Evolutionary conservation across 1,140 invertebrate species (phyloP).

Genomic region (Chrysomallon squamiferum): DNA sequence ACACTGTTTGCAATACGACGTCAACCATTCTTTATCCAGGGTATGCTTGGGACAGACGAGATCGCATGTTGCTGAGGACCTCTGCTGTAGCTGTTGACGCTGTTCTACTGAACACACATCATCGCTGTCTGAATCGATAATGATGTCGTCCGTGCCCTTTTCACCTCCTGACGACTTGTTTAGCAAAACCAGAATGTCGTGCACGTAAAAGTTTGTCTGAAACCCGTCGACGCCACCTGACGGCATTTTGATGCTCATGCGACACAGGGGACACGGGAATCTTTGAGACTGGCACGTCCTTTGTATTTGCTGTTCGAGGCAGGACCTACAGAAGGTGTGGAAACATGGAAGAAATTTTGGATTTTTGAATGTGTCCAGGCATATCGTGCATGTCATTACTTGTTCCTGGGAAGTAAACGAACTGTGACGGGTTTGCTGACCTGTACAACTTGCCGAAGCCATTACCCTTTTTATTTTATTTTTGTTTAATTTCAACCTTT

Average conservation of each 20-base stretch:
- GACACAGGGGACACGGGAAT: constrained; percentile 17
- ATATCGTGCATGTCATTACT: constrained; percentile 8
- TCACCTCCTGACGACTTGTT: background rate
- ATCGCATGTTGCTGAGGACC: background rate
- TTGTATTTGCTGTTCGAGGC: constrained; percentile 9
- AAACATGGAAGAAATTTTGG: constrained; percentile 14
- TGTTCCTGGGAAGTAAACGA: background rate
- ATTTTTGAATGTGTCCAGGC: constrained; percentile 5
- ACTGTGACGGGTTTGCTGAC: too few species aligned
- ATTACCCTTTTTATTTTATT: too few species aligned
- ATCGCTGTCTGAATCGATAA: background rate
- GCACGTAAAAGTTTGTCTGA: constrained; percentile 14
- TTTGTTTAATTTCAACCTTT: too few species aligned
- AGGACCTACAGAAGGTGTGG: constrained; percentile 18
- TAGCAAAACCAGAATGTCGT: background rate
- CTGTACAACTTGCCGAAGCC: too few species aligned
- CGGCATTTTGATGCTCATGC: background rate
- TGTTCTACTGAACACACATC: background rate
- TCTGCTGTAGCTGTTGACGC: background rate
- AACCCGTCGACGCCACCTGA: constrained; percentile 10
- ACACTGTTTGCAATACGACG: background rate
- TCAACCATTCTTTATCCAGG: background rate
- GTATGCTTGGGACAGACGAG: background rate
- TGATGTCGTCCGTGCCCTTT: background rate
- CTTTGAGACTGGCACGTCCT: background rate